Base-by-base conservation (phyloP, 1,140 invertebrate species). In the Drosophila truncata region DNA sequence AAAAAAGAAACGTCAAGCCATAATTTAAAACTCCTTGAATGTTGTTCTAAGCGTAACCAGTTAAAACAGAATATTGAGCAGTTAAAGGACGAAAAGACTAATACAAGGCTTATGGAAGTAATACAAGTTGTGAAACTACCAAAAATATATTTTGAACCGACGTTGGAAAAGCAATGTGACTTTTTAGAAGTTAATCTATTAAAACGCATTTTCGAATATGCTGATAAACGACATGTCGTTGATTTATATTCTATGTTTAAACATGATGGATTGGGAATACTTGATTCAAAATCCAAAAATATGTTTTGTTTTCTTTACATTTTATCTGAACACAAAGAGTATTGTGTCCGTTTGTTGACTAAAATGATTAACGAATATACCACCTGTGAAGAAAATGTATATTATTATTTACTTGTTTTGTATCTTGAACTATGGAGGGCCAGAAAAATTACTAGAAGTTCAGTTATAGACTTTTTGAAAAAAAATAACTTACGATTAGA, bases 351-450 rank as follows among this genome's bases (percentile, higher is more conserved):
- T 1, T 39, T 78, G 10, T 57, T 88, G 50, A 9, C 44, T 13
- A 35, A 67, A 8, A 66, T 64, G 33, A 65, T 80, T 4, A 31
- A 66, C n/a, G 18, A 35, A 2, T 49, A 29, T 63, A 29, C 66
- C 1, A 16, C n/a, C 4, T 37, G 46, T 46, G 37, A 76, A 25
- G 52, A 73, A 25, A 73, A 60, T 11, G 16, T 80, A 41, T 62
- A 61, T 70, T 74, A 61, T 63, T 80, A 83, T 67, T 74, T 70
- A 42, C 69, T 88, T 8, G 27, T 50, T 23, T 46, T 80, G 0
- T 78, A 88, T 60, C 46, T 87, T 13, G 29, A 23, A 9, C 61
- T 83, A n/a, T 87, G 76, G 84, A 67, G 23, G 8, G 33, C 47
- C 4, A 60, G 54, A 0, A 78, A 87, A 81, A 54, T 67, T 18